Base-by-base conservation (phyloP, 2,113 vertebrate species). In the Triplophysa tibetana region DNA sequence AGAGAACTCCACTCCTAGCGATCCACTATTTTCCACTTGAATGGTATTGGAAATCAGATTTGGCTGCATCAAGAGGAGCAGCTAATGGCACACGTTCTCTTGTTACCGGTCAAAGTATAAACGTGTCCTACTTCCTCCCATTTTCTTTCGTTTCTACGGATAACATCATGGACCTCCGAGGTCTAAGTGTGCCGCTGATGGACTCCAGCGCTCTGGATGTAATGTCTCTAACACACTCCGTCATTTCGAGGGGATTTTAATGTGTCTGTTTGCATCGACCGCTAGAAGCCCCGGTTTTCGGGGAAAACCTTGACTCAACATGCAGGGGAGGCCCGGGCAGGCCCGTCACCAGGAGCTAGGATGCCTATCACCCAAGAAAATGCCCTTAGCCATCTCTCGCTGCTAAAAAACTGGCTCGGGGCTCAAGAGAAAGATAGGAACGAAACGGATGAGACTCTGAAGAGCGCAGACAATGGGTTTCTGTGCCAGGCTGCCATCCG, bases 291-390 rank as follows among this genome's bases (percentile, higher is more conserved):
- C 58, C 16, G 26, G 70, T 81, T 82, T 43, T 43, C 19, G 41
- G 72, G 77, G 75, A 24, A 79, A 66, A 45, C 38, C 66, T 75
- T 29, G 48, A 82, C 85, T 84, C 78, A 88, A 93, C 91, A 98
- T 93, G 93, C 58, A 65, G 89, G 83, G 16, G 69, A 33, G 82
- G 78, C 87, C 43, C 48, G 58, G 11, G 75, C 78, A 72, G 81
- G 80, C 80, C 77, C 84, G 81, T 33, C 68, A 77, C 24, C 82
- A 80, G 61, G 60, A 84, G 86, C 88, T 78, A 93, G 88, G 67
- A 99, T 99, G 97, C 97, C 97, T 85, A 96, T 98, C 90, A 98
- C 96, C 8, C 95, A 96, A 89, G 96, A 98, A 91, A 99, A 98
- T 83, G 96, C 96, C 0, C 80, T 87, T 86, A 89, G 93, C 83